These are phyloP conservation scores for Parelbella ahira DNA, from an alignment of 2,888 invertebrate species.

Conservation along the genomic window DNA sequence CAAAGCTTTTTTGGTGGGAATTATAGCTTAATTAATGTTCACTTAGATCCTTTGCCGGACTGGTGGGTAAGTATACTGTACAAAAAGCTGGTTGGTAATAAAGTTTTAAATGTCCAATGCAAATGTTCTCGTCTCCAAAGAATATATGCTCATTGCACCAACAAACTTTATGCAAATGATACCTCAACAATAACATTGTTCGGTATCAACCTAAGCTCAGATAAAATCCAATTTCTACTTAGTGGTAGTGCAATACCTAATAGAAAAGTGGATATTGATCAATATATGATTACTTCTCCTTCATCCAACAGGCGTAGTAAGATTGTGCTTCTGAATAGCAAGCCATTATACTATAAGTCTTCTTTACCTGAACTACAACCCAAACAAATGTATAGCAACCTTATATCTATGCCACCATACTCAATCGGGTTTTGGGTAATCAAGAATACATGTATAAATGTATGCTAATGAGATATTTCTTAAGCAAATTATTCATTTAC, in stretches of 20 bases:
- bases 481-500: too few species aligned
- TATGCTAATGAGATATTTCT: too few species aligned
- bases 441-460: constrained; percentile 66
- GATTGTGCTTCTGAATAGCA: constrained; percentile 79
- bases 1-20: constrained; percentile 85
- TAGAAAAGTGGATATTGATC: constrained; percentile 60
- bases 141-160: constrained; percentile 86
- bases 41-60: constrained; percentile 83
- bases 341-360: constrained; percentile 73
- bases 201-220: constrained; percentile 81
- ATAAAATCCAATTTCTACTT: constrained; percentile 65
- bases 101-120: constrained; percentile 78
- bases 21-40: constrained; percentile 83
- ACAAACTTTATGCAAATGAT: constrained; percentile 63
- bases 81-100: constrained; percentile 84
- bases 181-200: constrained; percentile 79
- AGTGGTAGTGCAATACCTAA: constrained; percentile 68
- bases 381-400: constrained; percentile 58
- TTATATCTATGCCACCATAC: constrained; percentile 80
- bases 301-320: constrained; percentile 72
- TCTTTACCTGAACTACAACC: constrained; percentile 77
- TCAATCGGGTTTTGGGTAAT: constrained; percentile 84
- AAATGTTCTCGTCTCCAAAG: constrained; percentile 71
- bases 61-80: constrained; percentile 85
- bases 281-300: constrained; percentile 75